Percentiles rank a stretch among this genome's conserved stretches.
phyloP scores from a whole-genome alignment of 2,888 invertebrate genomes.

The Sesamia inferens region DNA sequence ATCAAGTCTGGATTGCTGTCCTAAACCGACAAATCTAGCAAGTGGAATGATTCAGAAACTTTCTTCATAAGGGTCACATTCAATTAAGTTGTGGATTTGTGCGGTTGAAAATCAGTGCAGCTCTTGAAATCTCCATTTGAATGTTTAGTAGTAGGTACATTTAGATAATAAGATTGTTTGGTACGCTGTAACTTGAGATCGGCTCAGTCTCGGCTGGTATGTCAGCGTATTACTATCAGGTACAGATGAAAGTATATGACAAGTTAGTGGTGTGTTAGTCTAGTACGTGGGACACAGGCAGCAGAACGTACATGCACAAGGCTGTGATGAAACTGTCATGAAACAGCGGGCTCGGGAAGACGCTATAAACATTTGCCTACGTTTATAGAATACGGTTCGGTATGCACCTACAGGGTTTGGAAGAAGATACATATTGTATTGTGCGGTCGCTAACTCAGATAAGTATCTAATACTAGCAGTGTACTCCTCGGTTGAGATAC shows the following conservation, averaged over 20 bases:
- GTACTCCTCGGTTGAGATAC: background rate
- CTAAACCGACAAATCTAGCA: slow-evolving; percentile 7
- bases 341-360: background rate
- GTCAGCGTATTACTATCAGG: background rate
- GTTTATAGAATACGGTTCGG: background rate
- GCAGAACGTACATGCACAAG: slow-evolving; percentile 11
- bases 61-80: slow-evolving; percentile 6
- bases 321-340: slow-evolving; percentile 1
- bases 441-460: background rate
- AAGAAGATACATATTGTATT: background rate
- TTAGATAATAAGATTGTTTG: background rate
- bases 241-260: too few species aligned
- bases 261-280: too few species aligned
- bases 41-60: background rate
- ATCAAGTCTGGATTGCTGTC: slow-evolving; percentile 11
- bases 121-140: background rate
- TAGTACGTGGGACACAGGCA: background rate
- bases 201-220: too few species aligned
- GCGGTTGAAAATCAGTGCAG: background rate
- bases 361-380: background rate
- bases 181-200: background rate
- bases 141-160: too few species aligned
- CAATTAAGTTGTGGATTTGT: background rate
- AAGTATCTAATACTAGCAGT: background rate
- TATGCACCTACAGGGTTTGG: too few species aligned